phyloP scores from a whole-genome alignment of 2,113 vertebrate species.

The Pseudonaja textilis region DNA sequence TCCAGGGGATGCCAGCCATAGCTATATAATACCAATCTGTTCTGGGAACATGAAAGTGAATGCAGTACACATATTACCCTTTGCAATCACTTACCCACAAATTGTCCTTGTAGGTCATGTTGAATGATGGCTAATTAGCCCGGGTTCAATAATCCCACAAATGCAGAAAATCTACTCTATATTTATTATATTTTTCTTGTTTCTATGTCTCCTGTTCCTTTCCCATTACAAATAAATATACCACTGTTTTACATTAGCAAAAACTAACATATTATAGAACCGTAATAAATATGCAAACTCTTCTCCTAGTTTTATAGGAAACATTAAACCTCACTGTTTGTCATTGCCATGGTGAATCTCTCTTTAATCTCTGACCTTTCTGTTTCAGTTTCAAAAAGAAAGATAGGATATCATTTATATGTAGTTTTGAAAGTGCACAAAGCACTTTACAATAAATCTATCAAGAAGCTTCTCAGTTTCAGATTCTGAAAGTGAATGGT shows the following conservation, averaged over 20 bases:
- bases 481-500: constrained; percentile 41
- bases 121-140: neutral
- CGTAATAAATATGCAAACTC: neutral
- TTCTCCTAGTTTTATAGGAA: neutral
- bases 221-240: neutral
- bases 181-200: neutral
- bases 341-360: neutral
- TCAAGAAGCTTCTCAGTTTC: constrained; percentile 60
- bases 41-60: neutral
- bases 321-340: neutral
- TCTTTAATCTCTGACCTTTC: neutral
- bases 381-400: constrained; percentile 29
- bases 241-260: neutral
- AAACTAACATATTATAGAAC: neutral
- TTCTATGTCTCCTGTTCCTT: neutral
- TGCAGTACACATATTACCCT: neutral
- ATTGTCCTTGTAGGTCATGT: neutral
- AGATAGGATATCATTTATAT: constrained; percentile 27
- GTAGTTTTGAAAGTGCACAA: constrained; percentile 44
- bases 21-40: neutral
- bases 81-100: neutral
- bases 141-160: neutral
- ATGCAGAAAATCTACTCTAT: neutral
- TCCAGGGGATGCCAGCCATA: neutral
- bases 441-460: constrained; percentile 64